Base-by-base conservation (phyloP, 2,113 vertebrate genomes). In the Lasiurus borealis region DNA sequence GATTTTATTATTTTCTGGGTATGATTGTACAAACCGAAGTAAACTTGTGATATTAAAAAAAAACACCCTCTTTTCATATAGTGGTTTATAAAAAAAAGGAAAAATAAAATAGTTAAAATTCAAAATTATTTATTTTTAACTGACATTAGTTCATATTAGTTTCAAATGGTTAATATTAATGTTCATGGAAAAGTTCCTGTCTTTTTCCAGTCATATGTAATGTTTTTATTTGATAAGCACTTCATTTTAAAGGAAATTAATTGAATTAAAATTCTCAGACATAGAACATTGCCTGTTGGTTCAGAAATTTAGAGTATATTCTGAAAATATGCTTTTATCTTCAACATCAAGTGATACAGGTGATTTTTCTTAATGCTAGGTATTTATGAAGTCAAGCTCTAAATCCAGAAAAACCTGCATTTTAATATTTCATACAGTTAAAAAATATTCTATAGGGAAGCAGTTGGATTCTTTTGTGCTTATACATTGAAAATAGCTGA, bases 101-200 rank as follows among this genome's bases (percentile, higher is more conserved):
- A 90, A 94, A 66, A 84, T 69, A 76, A 71, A 92, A 72, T 54
- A 36, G 57, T 83, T 73, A 93, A 90, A 93, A 86, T 54, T 44
- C 62, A 83, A 90, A 93, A 91, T 96, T 2, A 88, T 78, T 90
- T 34, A 54, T 68, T 88, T 93, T 85, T 52, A 89, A 82, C 40
- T 92, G 78, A 3, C 36, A 86, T 88, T 81, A 68, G 3, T 93
- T 96, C 94, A 88, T 72, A 77, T 88, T 84, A 91, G 21, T 93
- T 81, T 18, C 54, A 91, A 68, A 71, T 78, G 88, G 64, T 59
- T 87, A 86, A 71, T 88, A 82, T 78, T 85, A 92, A 89, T 93
- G 23, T 19, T 91, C 27, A 91, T 50, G 23, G 62, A 95, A 86
- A 68, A 72, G 44, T 75, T 59, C 23, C 31, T 84, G 59, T 85